phyloP scores from a whole-genome alignment of 2,888 invertebrate genomes.

The Xylota segnis region DNA sequence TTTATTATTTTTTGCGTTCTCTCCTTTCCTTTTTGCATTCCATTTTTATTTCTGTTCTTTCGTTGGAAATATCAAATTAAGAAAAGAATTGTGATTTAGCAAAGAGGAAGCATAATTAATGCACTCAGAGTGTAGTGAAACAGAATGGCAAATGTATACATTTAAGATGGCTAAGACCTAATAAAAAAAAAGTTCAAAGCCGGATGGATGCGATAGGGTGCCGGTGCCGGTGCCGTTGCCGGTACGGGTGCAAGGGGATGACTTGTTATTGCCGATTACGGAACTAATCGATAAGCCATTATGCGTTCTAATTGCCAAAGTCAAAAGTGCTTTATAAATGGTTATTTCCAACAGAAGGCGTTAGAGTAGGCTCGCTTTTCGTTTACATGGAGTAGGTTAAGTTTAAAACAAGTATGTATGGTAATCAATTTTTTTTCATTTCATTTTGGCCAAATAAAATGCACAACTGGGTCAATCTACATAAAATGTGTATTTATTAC shows the following conservation, averaged over 20 bases:
- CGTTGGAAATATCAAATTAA: conserved; percentile 38
- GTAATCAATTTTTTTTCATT: no score
- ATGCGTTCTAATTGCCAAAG: conserved; percentile 19
- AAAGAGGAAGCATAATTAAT: conserved; percentile 42
- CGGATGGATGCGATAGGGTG: neutral
- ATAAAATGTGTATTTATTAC: no score
- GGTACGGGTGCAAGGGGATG: conserved; percentile 13
- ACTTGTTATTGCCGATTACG: conserved; percentile 27
- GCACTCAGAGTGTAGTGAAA: conserved; percentile 30
- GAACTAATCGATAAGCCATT: conserved; percentile 38
- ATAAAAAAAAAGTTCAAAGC: conserved; percentile 10
- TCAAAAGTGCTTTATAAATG: conserved; percentile 18
- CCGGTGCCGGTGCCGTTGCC: no score
- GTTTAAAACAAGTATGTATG: no score
- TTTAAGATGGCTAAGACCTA: conserved; percentile 24
- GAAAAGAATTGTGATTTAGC: conserved; percentile 51
- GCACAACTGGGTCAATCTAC: no score
- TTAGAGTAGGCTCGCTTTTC: no score
- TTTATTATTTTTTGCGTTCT: conserved; percentile 52
- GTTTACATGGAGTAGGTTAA: no score
- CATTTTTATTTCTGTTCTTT: conserved; percentile 11
- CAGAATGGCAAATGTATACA: conserved; percentile 36
- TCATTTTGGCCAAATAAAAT: no score
- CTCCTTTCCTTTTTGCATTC: neutral
- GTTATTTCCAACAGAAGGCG: conserved; percentile 20